phyloP scores from a whole-genome alignment of 2,888 invertebrate species.

The Philonicus albiceps region DNA sequence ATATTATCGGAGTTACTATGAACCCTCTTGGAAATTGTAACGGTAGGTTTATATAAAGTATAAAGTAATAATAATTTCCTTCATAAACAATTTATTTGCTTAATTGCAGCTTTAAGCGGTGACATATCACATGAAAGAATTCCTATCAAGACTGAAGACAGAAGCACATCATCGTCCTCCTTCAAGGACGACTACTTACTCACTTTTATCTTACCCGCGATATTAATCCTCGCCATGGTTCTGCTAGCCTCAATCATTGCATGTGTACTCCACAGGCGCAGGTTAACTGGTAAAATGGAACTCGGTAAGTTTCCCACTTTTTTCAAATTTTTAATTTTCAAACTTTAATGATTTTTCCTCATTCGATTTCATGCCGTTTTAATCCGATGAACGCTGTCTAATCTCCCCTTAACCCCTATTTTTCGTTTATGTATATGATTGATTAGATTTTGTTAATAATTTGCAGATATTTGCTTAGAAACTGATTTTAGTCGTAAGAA shows the following conservation, averaged over 20 bases:
- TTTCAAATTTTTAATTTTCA: background rate
- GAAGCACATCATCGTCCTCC: conserved; percentile 57
- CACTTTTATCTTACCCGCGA: conserved; percentile 88
- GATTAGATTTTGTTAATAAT: background rate
- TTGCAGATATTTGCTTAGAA: conserved; percentile 17
- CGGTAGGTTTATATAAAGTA: conserved; percentile 54
- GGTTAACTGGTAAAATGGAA: conserved; percentile 85
- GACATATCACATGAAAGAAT: conserved; percentile 57
- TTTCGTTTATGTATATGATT: background rate
- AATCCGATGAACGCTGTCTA: background rate
- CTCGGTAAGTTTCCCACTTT: conserved; percentile 63
- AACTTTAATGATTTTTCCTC: background rate
- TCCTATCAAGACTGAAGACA: conserved; percentile 57
- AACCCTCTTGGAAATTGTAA: conserved; percentile 66
- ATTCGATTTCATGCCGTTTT: conserved; percentile 4
- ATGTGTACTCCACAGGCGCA: conserved; percentile 83
- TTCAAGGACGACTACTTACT: conserved; percentile 73
- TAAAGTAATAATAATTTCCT: background rate
- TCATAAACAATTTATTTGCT: background rate
- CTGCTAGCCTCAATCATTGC: conserved; percentile 87
- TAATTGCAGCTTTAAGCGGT: conserved; percentile 53
- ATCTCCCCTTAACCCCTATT: background rate
- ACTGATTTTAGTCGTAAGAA: conserved; percentile 15
- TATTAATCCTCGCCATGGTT: conserved; percentile 88
- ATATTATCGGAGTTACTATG: conserved; percentile 66